Conservation (phyloP, 2,888 invertebrate genomes). For the Caenorhabditis sp. region DNA sequence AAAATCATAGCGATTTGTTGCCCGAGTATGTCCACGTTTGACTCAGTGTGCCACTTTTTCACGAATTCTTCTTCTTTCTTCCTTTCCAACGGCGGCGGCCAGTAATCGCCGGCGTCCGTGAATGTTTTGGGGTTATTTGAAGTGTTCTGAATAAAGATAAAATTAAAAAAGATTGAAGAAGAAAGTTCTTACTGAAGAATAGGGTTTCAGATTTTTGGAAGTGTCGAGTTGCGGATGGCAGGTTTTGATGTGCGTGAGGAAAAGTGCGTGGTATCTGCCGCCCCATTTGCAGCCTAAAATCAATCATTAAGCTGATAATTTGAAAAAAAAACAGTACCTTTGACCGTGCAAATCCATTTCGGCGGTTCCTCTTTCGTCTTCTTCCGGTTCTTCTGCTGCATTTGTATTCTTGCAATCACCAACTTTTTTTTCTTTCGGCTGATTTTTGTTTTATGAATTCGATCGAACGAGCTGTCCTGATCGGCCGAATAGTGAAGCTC, state of each 20-base stretch:
- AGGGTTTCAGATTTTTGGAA: background rate
- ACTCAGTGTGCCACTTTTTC: too few species aligned
- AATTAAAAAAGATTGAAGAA: too few species aligned
- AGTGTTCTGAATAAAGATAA: background rate
- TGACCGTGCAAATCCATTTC: slow-evolving; percentile 21
- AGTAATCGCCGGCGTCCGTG: too few species aligned
- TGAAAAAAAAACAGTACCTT: background rate
- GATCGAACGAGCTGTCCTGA: too few species aligned
- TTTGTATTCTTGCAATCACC: too few species aligned
- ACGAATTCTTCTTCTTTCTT: background rate
- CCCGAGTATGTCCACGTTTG: too few species aligned
- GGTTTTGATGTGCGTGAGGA: slow-evolving; percentile 10
- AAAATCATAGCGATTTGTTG: too few species aligned
- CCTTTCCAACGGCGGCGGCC: background rate
- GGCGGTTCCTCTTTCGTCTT: slow-evolving; percentile 1
- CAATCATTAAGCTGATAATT: background rate
- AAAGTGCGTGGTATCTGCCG: background rate
- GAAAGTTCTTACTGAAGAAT: too few species aligned
- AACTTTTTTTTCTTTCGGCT: too few species aligned
- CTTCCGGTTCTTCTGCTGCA: background rate
- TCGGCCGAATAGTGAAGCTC: too few species aligned
- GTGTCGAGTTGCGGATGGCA: slow-evolving; percentile 1
- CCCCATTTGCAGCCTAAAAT: slow-evolving; percentile 17
- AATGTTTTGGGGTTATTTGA: background rate
- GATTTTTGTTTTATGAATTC: too few species aligned